Conservation (phyloP, 1,140 invertebrate genomes). For the Platyscapa corneri region DNA sequence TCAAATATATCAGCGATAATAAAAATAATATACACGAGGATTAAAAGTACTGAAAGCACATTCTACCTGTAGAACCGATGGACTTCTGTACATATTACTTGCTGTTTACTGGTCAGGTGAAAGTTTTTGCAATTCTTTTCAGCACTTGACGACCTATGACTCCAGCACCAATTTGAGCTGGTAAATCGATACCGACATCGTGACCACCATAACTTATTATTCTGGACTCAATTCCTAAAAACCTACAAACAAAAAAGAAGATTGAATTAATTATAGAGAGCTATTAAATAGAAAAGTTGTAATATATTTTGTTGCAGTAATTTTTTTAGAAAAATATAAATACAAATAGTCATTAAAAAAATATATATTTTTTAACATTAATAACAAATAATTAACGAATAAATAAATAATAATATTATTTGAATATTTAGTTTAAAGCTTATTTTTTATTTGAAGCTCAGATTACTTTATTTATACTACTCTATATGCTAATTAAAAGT, state of each 20-base stretch:
- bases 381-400: no score
- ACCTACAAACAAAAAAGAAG: slow-evolving; percentile 62
- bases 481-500: no score
- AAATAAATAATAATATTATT: no score
- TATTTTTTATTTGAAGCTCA: no score
- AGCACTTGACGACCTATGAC: slow-evolving; percentile 71
- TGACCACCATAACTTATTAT: slow-evolving; percentile 59
- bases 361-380: no score
- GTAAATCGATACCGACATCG: slow-evolving; percentile 57
- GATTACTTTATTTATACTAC: no score
- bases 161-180: slow-evolving; percentile 62
- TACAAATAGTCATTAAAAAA: no score
- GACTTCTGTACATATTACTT: slow-evolving; percentile 71
- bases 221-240: slow-evolving; percentile 68
- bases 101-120: slow-evolving; percentile 71
- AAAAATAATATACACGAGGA: neutral
- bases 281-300: no score
- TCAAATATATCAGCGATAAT: neutral
- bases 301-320: no score
- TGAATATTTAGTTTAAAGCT: no score
- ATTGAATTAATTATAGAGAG: no score
- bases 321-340: no score
- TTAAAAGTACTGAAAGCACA: neutral
- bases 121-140: slow-evolving; percentile 72
- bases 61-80: slow-evolving; percentile 70